phyloP scores from a whole-genome alignment of 2,113 vertebrate genomes.

The Salvelinus namaycush region DNA sequence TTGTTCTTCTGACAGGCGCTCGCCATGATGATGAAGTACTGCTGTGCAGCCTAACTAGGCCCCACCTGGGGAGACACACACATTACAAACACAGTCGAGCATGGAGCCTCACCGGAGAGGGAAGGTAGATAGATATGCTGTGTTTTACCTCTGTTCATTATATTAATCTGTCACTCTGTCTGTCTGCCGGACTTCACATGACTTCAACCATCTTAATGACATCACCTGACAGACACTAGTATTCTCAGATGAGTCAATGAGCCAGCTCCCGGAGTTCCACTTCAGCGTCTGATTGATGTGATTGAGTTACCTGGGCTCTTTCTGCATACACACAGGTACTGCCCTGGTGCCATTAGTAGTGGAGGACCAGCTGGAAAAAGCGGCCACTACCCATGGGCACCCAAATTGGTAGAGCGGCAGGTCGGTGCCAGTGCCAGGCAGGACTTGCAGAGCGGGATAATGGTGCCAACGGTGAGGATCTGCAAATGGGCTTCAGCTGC shows the following conservation, averaged over 20 bases:
- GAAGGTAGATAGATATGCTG: no score
- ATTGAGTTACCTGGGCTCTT: background rate
- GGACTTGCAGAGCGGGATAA: constrained; percentile 15
- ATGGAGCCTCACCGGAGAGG: background rate
- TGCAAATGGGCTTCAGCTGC: constrained; percentile 43
- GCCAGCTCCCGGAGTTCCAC: no score
- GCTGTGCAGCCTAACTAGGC: constrained; percentile 29
- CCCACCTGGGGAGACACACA: constrained; percentile 31
- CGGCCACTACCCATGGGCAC: constrained; percentile 5
- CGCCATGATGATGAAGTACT: constrained; percentile 49
- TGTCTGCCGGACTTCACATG: constrained; percentile 2
- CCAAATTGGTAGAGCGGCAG: constrained; percentile 5
- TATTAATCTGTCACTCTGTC: constrained; percentile 3
- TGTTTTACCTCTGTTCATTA: no score
- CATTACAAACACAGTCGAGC: background rate
- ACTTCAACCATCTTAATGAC: constrained; percentile 4
- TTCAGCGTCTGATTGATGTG: background rate
- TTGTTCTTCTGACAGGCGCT: constrained; percentile 41
- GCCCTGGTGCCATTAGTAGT: background rate
- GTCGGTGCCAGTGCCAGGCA: constrained; percentile 13
- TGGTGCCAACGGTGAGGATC: constrained; percentile 17
- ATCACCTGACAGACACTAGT: background rate
- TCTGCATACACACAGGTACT: background rate
- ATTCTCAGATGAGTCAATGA: background rate
- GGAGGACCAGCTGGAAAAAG: constrained; percentile 31